Base-by-base conservation (phyloP, 2,113 vertebrate genomes). In the Cebus imitator region DNA sequence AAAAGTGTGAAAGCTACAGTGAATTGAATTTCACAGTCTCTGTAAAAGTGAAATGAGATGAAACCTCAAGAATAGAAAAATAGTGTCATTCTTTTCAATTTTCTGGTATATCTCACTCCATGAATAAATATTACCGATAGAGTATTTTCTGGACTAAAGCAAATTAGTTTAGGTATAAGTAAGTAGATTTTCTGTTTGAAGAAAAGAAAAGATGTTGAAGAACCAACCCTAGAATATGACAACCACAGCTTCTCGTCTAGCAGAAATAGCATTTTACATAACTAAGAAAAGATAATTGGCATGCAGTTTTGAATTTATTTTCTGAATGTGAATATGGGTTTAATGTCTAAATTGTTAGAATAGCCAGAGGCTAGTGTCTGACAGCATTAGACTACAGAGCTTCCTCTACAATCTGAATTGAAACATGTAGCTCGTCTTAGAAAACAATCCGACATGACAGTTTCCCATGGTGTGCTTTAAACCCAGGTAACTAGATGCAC, bases 301-400 rank as follows among this genome's bases (percentile, higher is more conserved):
- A 72, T 94, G 18, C 11, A 83, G 70, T 90, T 97, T 92, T 80
- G 10, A 88, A 86, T 3, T 68, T 66, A 5, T 76, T 88, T 87
- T 82, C 40, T 91, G 30, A 92, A 45, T 91, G 43, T 55, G 40
- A 40, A 86, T 82, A 80, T 95, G 9, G 1, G 57, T 86, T 17
- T 80, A 43, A 50, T 81, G 91, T 85, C 17, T 45, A 96, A 79
- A 84, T 91, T 91, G 73, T 93, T 18, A 86, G 83, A 14, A 79
- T 68, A 89, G 92, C 83, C 68, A 95, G 89, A 91, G 86, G 86
- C 72, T 94, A 94, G 52, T 79, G 55, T 75, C 89, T 96, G n/a
- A 91, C 27, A 94, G 37, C 35, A 82, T 95, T 95, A 73, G 72
- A 73, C 45, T 94, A 79, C 16, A 86, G 83, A 82, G 48, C 11